Percentiles rank a stretch among this genome's conserved stretches.
phyloP scores from a whole-genome alignment of 2,888 invertebrate genomes.

The Andrena chrysosceles region DNA sequence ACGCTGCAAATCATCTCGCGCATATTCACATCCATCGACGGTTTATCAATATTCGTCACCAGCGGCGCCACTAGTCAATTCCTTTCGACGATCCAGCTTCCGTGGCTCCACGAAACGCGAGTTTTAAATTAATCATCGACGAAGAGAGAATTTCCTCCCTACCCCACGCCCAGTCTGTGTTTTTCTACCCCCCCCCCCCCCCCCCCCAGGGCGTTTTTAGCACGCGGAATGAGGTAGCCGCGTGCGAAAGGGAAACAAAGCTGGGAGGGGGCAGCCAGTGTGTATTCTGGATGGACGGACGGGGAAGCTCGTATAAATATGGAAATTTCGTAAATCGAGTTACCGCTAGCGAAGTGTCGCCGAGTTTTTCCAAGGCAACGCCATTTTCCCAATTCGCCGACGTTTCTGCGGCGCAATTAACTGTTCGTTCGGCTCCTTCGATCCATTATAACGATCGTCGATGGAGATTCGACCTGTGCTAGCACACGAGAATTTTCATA shows the following conservation, averaged over 20 bases:
- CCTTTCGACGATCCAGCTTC: background rate
- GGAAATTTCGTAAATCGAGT: slow-evolving; percentile 79
- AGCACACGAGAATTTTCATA: background rate
- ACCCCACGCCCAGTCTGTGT: slow-evolving; percentile 10
- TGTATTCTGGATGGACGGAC: slow-evolving; percentile 58
- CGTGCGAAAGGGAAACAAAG: slow-evolving; percentile 22
- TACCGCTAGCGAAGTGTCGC: slow-evolving; percentile 67
- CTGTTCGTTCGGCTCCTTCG: slow-evolving; percentile 30
- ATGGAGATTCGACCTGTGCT: background rate
- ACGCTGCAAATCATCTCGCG: no score
- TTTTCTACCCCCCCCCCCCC: slow-evolving; percentile 41
- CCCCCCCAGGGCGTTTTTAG: slow-evolving; percentile 33
- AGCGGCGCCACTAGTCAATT: background rate
- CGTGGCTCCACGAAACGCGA: background rate
- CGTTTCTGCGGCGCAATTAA: slow-evolving; percentile 47
- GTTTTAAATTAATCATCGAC: slow-evolving; percentile 66
- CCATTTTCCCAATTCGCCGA: slow-evolving; percentile 58
- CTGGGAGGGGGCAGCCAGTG: background rate
- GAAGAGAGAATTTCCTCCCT: slow-evolving; percentile 25
- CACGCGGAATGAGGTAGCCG: slow-evolving; percentile 16
- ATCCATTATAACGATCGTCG: slow-evolving; percentile 11
- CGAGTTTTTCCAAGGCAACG: slow-evolving; percentile 67
- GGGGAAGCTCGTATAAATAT: slow-evolving; percentile 76
- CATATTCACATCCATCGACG: background rate
- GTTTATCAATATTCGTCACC: slow-evolving; percentile 3